Base-by-base conservation (phyloP, 1,140 invertebrate genomes). In the Belonocnema kinseyi region DNA sequence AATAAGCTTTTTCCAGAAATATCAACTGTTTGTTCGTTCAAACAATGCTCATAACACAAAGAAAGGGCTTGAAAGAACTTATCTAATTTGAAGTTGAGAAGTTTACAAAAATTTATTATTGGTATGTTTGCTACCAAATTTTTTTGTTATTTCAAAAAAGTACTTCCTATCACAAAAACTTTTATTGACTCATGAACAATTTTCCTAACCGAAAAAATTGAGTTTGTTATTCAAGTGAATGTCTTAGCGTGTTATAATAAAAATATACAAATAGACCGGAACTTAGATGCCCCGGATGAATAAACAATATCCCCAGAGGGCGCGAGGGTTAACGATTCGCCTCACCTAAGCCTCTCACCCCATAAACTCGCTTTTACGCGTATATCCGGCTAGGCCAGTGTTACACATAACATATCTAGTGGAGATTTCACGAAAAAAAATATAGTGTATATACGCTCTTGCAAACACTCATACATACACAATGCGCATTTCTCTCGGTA, bases 281-380 rank as follows among this genome's bases (percentile, higher is more conserved):
- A 66, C 4, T 16, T 16, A 40, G 33, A 66, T 66, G 46, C 40
- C 33, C 61, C 26, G 61, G 61, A 66, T 66, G 61, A 66, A 66
- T 66, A 66, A 66, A 46, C 61, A 66, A 66, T 66, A 66, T 66
- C n/a, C 61, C 61, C 26, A 33, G 11, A 26, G 61, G 61, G 61
- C 33, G 33, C 33, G 26, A 66, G 61, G 61, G 61, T 66, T 66
- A 66, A 66, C 61, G 61, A 66, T 66, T 66, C 61, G 61, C 21
- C 21, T 16, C 61, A 33, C 33, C 14, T 40, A 66, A 66, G 61
- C 61, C 61, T 66, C 61, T 46, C 40, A 66, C 46, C 33, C 16
- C 53, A 19, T 54, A 54, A 54, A 54, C 56, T 40, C 61, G 2
- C 61, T 33, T 66, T n/a, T 66, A 66, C 33, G 61, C 26, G 61